Base-by-base conservation (phyloP, 2,113 vertebrate species). In the Neolamprologus fasciatus region DNA sequence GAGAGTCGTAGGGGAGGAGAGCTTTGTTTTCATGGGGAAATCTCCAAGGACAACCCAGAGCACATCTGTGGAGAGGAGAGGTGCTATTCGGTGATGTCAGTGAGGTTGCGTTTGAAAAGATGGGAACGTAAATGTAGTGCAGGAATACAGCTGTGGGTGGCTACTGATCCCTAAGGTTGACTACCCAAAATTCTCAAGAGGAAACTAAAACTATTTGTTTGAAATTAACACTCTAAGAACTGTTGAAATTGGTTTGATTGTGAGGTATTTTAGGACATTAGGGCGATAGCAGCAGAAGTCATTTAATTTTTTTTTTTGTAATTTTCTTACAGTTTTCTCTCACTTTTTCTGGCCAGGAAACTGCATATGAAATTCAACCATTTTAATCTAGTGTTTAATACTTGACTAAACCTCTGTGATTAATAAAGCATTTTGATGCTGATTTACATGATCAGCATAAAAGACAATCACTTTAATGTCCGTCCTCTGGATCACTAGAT, bases 11-110 rank as follows among this genome's bases (percentile, higher is more conserved):
- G 73, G 61, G 66, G 66, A 55, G 45, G 81, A 63, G 61, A 66
- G 91, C 87, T 83, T 89, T 94, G 92, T 93, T 89, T 91, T 89
- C 88, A 82, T 42, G 31, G 91, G 87, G 89, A 91, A 91, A 92
- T 93, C 94, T 94, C 93, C 90, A 81, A 89, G 93, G 94, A 92
- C 90, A 88, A 88, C 76, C 84, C 7, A 53, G 19, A 86, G 47
- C 90, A 81, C 93, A 93, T 94, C 91, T 92, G 89, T 81, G 85
- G 78, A 83, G 83, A 53, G 87, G 82, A 54, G 54, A 55, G 16
- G 87, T 14, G 89, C 57, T 50, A 26, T 19, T 86, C 57, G 7
- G 5, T 45, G 53, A 81, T 83, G 85, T 84, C 78, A 37, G 6
- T 50, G 40, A 71, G 83, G 86, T 13, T 66, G 78, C 6, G n/a